Base-by-base conservation (phyloP, 2,888 invertebrate species). In the Orthonychiurus folsomi region DNA sequence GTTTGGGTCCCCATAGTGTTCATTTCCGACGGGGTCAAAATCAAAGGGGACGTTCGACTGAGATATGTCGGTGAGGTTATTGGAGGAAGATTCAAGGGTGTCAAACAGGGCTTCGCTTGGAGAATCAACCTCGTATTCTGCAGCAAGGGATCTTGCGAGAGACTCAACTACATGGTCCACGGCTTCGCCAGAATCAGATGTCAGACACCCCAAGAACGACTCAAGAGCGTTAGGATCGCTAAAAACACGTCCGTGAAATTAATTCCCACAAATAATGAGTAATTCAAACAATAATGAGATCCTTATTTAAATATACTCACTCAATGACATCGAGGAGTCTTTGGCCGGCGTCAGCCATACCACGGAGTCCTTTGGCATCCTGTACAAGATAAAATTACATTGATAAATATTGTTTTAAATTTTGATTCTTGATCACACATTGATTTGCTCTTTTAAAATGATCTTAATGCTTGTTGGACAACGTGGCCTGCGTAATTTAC, bases 241-340 rank as follows among this genome's bases (percentile, higher is more conserved):
- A 59, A 50, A 68, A 71, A 64, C 57, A n/a, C 61, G 55, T 59
- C 60, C 58, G 59, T 60, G 58, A 59, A 26, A 53, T 61, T 21
- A 61, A 26, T 60, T 5, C 5, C 2, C 47, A 47, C n/a, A 18
- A 21, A 27, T 57, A 47, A 9, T 21, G 21, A 3, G 20, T 23
- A 47, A 47, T 37, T 20, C 21, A 47, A 47, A 37, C 48, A 48
- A n/a, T 48, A 48, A n/a, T n/a, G n/a, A n/a, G n/a, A n/a, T n/a
- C n/a, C 5, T 62, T 28, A 52, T 24, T 24, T 21, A 61, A 59
- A 12, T 59, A 15, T 20, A 59, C 69, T 73, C 67, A 73, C 73
- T 70, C 73, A 59, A 73, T 73, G 64, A 73, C 71, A 68, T 73
- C 73, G 60, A 73, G 73, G 70, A 73, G 70, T 68, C 73, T 68